phyloP scores from a whole-genome alignment of 2,113 vertebrate species.

The Dipodomys stephensi region DNA sequence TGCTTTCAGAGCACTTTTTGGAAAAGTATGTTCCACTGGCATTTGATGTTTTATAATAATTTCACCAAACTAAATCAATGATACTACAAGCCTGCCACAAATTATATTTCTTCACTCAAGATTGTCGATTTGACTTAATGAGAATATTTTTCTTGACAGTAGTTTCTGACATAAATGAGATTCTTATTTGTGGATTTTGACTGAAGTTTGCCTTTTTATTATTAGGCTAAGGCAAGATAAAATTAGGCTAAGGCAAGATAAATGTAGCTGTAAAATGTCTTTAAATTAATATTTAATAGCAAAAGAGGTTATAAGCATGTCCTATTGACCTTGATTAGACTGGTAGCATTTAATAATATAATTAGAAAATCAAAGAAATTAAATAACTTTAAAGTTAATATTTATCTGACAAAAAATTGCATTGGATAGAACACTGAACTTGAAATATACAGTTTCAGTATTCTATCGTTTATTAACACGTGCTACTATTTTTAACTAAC shows the following conservation, averaged over 20 bases:
- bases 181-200: background rate
- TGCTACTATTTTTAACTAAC: background rate
- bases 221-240: background rate
- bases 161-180: slow-evolving; percentile 14
- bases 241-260: background rate
- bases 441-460: slow-evolving; percentile 31
- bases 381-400: slow-evolving; percentile 30
- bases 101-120: background rate
- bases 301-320: background rate
- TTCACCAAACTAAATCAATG: background rate
- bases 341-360: background rate
- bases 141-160: slow-evolving; percentile 6
- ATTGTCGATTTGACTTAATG: slow-evolving; percentile 18
- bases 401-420: slow-evolving; percentile 14
- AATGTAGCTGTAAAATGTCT: background rate
- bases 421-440: background rate
- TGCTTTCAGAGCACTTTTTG: background rate
- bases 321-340: background rate
- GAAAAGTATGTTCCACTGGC: background rate
- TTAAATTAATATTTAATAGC: slow-evolving; percentile 8
- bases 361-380: slow-evolving; percentile 30
- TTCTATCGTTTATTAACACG: slow-evolving; percentile 51
- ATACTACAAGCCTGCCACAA: background rate
- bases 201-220: background rate
- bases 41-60: slow-evolving; percentile 8